A percentile compares a stretch with the other conserved stretches of the same genome.
Evolutionary conservation across 2,888 invertebrate species (phyloP).

Genomic region (Drosophila phalerata): DNA sequence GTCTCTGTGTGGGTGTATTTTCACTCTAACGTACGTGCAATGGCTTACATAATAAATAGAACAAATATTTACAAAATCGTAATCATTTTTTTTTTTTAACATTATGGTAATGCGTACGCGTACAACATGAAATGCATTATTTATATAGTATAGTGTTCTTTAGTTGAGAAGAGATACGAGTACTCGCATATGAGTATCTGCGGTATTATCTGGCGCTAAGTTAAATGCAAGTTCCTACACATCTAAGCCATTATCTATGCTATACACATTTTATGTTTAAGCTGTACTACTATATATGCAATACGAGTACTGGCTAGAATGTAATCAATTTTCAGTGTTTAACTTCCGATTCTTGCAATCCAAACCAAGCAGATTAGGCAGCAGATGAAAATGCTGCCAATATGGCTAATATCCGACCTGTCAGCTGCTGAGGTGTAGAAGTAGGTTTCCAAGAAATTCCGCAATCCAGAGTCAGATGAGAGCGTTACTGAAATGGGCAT

Average conservation of each 20-base stretch:
- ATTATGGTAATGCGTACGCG: slow-evolving; percentile 36
- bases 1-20: slow-evolving; percentile 9
- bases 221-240: slow-evolving; percentile 47
- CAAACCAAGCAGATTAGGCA: slow-evolving; percentile 46
- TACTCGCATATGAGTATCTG: slow-evolving; percentile 14
- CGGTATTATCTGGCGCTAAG: slow-evolving; percentile 27
- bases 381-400: slow-evolving; percentile 24
- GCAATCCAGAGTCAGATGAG: slow-evolving; percentile 82
- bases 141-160: slow-evolving; percentile 16
- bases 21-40: slow-evolving; percentile 33
- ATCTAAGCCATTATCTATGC: slow-evolving; percentile 56
- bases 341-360: slow-evolving; percentile 52
- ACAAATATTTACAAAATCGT: slow-evolving; percentile 68
- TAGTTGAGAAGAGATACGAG: slow-evolving; percentile 5
- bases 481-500: slow-evolving; percentile 79
- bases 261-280: slow-evolving; percentile 57
- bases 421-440: slow-evolving; percentile 74
- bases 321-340: slow-evolving; percentile 49
- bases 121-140: slow-evolving; percentile 27
- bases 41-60: slow-evolving; percentile 62
- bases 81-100: slow-evolving; percentile 39
- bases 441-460: slow-evolving; percentile 83
- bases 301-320: slow-evolving; percentile 36
- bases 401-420: neutral
- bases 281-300: slow-evolving; percentile 32